phyloP scores from a whole-genome alignment of 2,888 invertebrate genomes.

The Smittia aterrima region DNA sequence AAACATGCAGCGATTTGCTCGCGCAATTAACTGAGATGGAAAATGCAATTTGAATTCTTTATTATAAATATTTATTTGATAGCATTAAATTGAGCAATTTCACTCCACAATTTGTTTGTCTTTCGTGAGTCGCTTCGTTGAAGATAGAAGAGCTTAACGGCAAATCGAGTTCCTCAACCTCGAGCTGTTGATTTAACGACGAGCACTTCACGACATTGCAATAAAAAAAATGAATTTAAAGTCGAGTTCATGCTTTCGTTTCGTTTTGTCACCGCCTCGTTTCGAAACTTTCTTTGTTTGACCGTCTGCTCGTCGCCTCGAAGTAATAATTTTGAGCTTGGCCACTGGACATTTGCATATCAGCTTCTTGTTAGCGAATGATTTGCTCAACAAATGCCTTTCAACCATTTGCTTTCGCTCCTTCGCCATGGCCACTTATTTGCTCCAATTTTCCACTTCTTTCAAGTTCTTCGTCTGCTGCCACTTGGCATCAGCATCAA shows the following conservation, averaged over 20 bases:
- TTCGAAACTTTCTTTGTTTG: not conserved
- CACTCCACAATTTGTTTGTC: constrained; percentile 26
- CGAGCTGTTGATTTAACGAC: not conserved
- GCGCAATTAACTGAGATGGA: not conserved
- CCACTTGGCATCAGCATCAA: not conserved
- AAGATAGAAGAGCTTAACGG: not conserved
- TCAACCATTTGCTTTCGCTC: constrained; percentile 2
- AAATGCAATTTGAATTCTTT: constrained; percentile 25
- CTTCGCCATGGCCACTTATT: constrained; percentile 17
- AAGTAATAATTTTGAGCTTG: not conserved
- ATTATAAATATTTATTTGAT: constrained; percentile 4
- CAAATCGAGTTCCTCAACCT: not conserved
- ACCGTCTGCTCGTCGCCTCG: not conserved
- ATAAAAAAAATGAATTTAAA: not conserved
- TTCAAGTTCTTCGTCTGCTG: not conserved
- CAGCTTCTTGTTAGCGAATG: constrained; percentile 26
- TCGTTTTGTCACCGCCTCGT: not conserved
- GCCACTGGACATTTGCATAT: constrained; percentile 13
- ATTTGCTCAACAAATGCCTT: not conserved
- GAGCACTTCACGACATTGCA: not conserved
- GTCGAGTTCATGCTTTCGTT: not conserved
- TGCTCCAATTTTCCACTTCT: constrained; percentile 15
- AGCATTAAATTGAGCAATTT: constrained; percentile 37
- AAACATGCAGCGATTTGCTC: constrained; percentile 22
- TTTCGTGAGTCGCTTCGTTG: constrained; percentile 14